Evolutionary conservation across 2,888 invertebrate genomes (phyloP).

Genomic region (Drosophila hamatofila): DNA sequence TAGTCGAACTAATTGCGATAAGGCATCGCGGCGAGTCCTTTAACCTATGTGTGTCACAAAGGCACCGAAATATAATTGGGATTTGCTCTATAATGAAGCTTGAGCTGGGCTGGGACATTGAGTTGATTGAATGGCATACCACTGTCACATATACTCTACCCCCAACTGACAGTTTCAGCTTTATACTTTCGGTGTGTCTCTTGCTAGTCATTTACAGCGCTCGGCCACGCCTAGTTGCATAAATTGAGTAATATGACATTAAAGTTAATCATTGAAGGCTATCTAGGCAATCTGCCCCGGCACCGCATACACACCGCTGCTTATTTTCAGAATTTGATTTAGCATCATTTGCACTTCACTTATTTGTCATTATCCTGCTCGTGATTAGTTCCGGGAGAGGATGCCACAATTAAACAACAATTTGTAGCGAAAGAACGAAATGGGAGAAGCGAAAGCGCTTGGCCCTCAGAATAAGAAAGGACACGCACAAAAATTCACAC

Average conservation of each 20-base stretch:
- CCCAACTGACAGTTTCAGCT: slow-evolving; percentile 8
- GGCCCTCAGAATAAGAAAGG: slow-evolving; percentile 4
- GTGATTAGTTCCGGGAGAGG: slow-evolving; percentile 44
- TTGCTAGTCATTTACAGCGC: slow-evolving; percentile 22
- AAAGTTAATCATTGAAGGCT: slow-evolving; percentile 69
- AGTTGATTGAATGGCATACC: slow-evolving; percentile 65
- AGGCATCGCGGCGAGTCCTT: slow-evolving; percentile 14
- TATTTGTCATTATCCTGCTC: slow-evolving; percentile 61
- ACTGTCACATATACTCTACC: slow-evolving; percentile 1
- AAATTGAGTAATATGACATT: slow-evolving; percentile 67
- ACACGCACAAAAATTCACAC: slow-evolving; percentile 37
- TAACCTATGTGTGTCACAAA: slow-evolving; percentile 32
- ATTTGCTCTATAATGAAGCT: slow-evolving; percentile 42
- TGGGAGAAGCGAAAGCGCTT: background rate
- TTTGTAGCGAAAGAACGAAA: slow-evolving; percentile 12
- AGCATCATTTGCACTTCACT: slow-evolving; percentile 60
- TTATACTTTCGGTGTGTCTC: slow-evolving; percentile 1
- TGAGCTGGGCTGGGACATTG: background rate
- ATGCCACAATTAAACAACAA: slow-evolving; percentile 69
- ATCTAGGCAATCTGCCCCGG: slow-evolving; percentile 1
- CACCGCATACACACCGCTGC: background rate
- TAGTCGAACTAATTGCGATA: slow-evolving; percentile 30
- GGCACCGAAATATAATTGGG: slow-evolving; percentile 54
- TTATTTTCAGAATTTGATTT: slow-evolving; percentile 6
- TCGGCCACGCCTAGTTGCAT: slow-evolving; percentile 18